Evolutionary conservation across 2,888 invertebrate genomes (phyloP).

Genomic region (Slavum lentiscoides): DNA sequence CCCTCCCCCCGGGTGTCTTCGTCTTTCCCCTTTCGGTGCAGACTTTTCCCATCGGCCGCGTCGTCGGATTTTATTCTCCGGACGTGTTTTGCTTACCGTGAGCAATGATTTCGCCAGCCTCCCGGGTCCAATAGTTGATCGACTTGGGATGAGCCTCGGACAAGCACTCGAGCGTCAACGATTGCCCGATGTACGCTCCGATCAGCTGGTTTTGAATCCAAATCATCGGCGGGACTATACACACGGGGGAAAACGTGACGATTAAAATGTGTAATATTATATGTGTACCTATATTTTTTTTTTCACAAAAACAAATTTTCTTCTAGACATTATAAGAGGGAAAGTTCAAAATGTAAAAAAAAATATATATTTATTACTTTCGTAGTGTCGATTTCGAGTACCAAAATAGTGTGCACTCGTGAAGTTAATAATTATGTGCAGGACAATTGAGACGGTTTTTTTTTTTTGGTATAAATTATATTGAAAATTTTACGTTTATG

Average conservation of each 20-base stretch:
- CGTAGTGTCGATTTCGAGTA: too few species aligned
- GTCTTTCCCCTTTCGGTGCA: too few species aligned
- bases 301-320: too few species aligned
- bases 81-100: slow-evolving; percentile 61
- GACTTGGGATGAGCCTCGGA: slow-evolving; percentile 66
- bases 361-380: too few species aligned
- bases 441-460: too few species aligned
- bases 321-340: too few species aligned
- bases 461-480: too few species aligned
- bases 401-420: too few species aligned
- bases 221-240: slow-evolving; percentile 65
- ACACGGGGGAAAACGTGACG: slow-evolving; percentile 38
- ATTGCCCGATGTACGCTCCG: slow-evolving; percentile 63
- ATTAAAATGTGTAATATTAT: not conserved
- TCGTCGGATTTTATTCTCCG: slow-evolving; percentile 11
- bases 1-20: not conserved
- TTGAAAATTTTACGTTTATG: too few species aligned
- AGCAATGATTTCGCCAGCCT: slow-evolving; percentile 64
- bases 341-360: too few species aligned
- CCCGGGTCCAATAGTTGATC: slow-evolving; percentile 66
- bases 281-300: too few species aligned
- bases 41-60: slow-evolving; percentile 21
- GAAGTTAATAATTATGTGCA: too few species aligned
- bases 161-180: slow-evolving; percentile 64
- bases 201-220: slow-evolving; percentile 65